Conservation (phyloP, 2,888 invertebrate species). For the Pterostichus niger region DNA sequence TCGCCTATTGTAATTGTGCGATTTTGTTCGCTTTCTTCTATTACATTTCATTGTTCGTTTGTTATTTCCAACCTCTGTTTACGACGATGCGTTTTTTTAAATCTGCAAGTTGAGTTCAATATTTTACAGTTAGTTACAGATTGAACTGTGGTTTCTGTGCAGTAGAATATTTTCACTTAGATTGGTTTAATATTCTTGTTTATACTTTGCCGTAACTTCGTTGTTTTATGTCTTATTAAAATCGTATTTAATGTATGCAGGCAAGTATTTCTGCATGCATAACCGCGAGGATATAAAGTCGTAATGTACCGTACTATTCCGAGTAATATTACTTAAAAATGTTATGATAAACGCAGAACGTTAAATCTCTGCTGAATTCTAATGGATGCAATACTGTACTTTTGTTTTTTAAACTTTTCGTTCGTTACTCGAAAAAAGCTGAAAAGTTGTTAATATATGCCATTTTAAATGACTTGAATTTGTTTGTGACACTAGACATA, state of each 20-base stretch:
- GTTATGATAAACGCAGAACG: constrained; percentile 7
- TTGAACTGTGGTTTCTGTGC: constrained; percentile 26
- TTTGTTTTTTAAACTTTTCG: not conserved
- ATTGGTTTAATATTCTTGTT: constrained; percentile 46
- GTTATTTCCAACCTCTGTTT: not conserved
- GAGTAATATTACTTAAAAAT: constrained; percentile 25
- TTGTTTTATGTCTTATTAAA: constrained; percentile 42
- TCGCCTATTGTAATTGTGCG: not conserved
- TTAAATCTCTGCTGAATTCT: constrained; percentile 15
- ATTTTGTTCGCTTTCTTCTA: not conserved
- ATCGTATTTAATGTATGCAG: constrained; percentile 37
- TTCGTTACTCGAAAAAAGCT: too few relatives aligned
- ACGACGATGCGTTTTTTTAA: not conserved
- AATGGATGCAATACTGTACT: not conserved
- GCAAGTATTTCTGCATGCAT: constrained; percentile 5
- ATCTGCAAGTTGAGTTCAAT: not conserved
- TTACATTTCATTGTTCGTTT: not conserved
- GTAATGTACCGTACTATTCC: constrained; percentile 35
- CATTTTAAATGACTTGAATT: too few relatives aligned
- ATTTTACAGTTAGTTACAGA: constrained; percentile 28
- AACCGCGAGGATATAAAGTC: constrained; percentile 27
- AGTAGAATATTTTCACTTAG: constrained; percentile 42
- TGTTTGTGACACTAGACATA: too few relatives aligned
- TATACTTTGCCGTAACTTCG: constrained; percentile 8
- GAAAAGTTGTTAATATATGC: too few relatives aligned